Evolutionary conservation across 2,888 invertebrate genomes (phyloP), one percentile per base, ranked within the genome.

Genomic region (Temnothorax ravouxi): DNA sequence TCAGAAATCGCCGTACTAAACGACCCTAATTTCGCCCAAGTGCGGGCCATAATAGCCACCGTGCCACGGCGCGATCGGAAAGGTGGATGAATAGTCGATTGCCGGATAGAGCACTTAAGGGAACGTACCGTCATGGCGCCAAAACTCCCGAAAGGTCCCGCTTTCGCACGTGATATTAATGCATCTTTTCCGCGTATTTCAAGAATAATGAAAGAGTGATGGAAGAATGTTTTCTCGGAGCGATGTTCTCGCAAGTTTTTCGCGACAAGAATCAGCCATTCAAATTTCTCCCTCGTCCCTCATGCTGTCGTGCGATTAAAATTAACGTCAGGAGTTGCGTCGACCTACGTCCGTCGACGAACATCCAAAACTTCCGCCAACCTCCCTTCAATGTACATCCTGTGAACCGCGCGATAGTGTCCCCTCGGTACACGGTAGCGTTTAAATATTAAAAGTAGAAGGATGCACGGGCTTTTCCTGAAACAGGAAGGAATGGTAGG

Each of bases 371-470:
- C 47, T 72, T 80, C 50, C 64, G 61, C 61, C 34, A 15, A 47
- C 18, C 47, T 18, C 11, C n/a, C n/a, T 34, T 59, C 15, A 6
- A 21, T 34, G 34, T 67, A 34, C 34, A 72, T 59, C 47, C 47
- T 21, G 47, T 2, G 47, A 72, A 34, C 21, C 56, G 13, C 56
- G 79, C 72, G 25, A 72, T 34, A 59, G 59, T n/a, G n/a, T n/a
- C n/a, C n/a, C n/a, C n/a, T n/a, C n/a, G n/a, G n/a, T 47, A 59
- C 47, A 25, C 38, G 15, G 34, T 38, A 21, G 44, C 52, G 79
- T 3, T 80, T 72, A 80, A 80, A 80, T 80, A 80, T 80, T 80
- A 80, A 80, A 80, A 80, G 74, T 74, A 50, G 59, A 80, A 80
- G 59, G 79, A 72, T 80, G 38, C 79, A 34, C 79, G 21, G 15